A percentile compares a stretch with the other conserved stretches of the same genome.
These are phyloP conservation scores for Paedocypris sp. DNA, from an alignment of 2,113 vertebrate genomes.

Conservation along the genomic window DNA sequence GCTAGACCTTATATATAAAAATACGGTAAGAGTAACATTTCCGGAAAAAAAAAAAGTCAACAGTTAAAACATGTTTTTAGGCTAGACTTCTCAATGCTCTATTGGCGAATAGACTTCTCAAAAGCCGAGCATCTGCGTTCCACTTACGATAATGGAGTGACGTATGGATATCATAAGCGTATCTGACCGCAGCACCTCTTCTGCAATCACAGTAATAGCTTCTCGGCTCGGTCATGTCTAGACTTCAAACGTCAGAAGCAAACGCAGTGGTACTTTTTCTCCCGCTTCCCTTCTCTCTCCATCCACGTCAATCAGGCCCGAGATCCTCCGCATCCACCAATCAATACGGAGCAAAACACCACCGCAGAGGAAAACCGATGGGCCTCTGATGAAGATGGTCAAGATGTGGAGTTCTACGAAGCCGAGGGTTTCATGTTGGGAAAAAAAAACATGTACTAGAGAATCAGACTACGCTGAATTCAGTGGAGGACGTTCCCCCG, in stretches of 20 bases:
- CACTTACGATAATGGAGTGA: conserved; percentile 27
- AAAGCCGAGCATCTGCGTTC: not conserved
- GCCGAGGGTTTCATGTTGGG: conserved; percentile 29
- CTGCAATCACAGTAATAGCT: conserved; percentile 59
- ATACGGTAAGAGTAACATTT: too few relatives aligned
- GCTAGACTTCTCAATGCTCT: not conserved
- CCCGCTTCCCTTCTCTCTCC: conserved; percentile 45
- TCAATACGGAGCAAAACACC: conserved; percentile 22
- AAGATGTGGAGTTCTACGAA: conserved; percentile 40
- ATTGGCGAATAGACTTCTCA: not conserved
- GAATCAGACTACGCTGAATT: too few relatives aligned
- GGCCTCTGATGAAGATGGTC: conserved; percentile 30
- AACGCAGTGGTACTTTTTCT: conserved; percentile 46
- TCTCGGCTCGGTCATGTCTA: conserved; percentile 27
- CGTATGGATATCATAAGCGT: conserved; percentile 27
- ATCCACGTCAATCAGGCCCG: conserved; percentile 40
- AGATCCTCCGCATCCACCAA: conserved; percentile 37
- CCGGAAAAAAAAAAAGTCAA: too few relatives aligned
- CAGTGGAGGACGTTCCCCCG: too few relatives aligned
- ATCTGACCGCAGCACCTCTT: conserved; percentile 48
- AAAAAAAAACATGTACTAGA: conserved; percentile 27
- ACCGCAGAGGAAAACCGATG: conserved; percentile 37
- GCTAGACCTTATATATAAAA: too few relatives aligned
- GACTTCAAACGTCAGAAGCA: conserved; percentile 45
- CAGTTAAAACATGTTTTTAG: too few relatives aligned